These are phyloP conservation scores for Dipodomys ordii DNA, from an alignment of 2,113 vertebrate genomes.

Conservation along the genomic window DNA sequence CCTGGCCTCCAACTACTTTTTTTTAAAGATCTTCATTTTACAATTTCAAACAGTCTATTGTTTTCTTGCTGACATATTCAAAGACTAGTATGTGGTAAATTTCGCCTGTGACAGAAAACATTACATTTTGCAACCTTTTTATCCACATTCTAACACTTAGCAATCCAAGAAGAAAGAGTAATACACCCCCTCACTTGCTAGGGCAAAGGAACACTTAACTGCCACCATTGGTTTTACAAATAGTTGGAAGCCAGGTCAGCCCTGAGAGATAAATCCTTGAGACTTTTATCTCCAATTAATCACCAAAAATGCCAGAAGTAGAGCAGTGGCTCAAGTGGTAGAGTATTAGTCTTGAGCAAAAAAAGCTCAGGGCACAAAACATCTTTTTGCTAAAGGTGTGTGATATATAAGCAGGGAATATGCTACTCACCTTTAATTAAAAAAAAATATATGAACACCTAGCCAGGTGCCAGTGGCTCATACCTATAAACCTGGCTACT, in stretches of 20 bases:
- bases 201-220: constrained; percentile 46
- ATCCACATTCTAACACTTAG: constrained; percentile 1
- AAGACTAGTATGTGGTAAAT: background rate
- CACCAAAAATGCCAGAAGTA: too few species aligned
- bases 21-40: constrained; percentile 32
- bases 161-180: constrained; percentile 11
- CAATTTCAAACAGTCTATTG: constrained; percentile 14
- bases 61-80: constrained; percentile 24
- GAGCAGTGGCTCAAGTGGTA: too few species aligned
- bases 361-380: background rate
- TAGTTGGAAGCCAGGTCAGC: too few species aligned
- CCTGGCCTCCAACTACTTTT: background rate
- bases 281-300: too few species aligned
- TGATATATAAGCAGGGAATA: constrained; percentile 19
- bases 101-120: background rate
- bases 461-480: background rate
- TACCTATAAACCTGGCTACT: too few species aligned
- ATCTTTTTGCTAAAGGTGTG: background rate
- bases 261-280: too few species aligned
- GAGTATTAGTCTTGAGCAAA: too few species aligned
- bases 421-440: background rate
- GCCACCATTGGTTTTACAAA: background rate
- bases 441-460: background rate
- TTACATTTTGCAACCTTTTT: constrained; percentile 15
- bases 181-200: background rate